Base-by-base conservation (phyloP, 2,113 vertebrate species). In the Chionodraco myersi region DNA sequence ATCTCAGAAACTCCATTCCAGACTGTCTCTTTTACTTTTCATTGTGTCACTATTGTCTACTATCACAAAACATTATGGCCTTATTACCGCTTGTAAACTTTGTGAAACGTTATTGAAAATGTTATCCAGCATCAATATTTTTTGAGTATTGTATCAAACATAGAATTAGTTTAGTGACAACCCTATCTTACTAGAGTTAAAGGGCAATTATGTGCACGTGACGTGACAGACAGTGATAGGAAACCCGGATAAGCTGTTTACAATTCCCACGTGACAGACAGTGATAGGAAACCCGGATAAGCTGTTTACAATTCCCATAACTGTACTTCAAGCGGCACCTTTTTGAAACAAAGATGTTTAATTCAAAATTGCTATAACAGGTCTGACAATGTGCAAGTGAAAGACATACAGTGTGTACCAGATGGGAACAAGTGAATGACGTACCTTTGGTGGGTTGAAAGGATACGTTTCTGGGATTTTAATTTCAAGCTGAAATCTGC, bases 391-490 rank as follows among this genome's bases (percentile, higher is more conserved):
- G 26, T 56, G 11, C 10, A 59, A 36, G 23, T 36, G 65, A 16
- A 73, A 0, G 15, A 52, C 34, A 68, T 21, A 54, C 3, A 73
- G 10, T 34, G 45, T 8, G 7, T 59, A 71, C 7, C 6, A n/a
- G 14, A 5, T 36, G 12, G 23, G 16, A 64, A 3, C 71, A 9
- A 56, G 13, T 36, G 52, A 18, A 44, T 44, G 15, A 34, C 71
- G 91, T 95, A 99, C 98, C 97, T 99, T 99, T 86, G 97, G 98
- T 7, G 98, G 98, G 90, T 99, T 99, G 93, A 99, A 99, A 0
- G 98, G 98, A 94, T 99, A 99, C 12, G 98, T 99, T 96, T 99
- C 98, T 90, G 98, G 98, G 87, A 99, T 99, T 97, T 99, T 99
- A 87, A 99, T 99, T 95, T 99, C 98, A 93, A 99, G 94, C 62